Conservation (phyloP, 2,113 vertebrate genomes). For the Cyprinus carpio region DNA sequence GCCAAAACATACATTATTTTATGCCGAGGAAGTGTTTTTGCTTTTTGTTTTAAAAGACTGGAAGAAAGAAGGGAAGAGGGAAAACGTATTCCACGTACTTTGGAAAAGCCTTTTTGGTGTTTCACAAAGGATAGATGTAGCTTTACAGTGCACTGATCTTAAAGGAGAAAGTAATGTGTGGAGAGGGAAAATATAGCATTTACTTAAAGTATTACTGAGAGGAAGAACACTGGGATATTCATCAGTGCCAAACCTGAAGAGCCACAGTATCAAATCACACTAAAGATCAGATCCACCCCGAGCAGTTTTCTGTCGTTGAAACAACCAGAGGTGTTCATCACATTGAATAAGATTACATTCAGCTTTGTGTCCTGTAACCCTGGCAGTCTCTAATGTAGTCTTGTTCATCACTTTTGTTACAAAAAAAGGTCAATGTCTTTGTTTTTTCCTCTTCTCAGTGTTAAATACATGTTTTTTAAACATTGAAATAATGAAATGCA, state of each 20-base stretch:
- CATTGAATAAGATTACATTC: conserved; percentile 39
- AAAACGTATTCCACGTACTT: not conserved
- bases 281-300: not conserved
- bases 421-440: conserved; percentile 72
- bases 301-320: conserved; percentile 64
- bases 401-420: conserved; percentile 73
- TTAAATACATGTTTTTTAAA: conserved; percentile 64
- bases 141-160: not conserved
- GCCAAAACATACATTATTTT: not conserved
- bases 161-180: not conserved
- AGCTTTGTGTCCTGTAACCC: conserved; percentile 47
- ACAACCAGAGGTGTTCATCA: conserved; percentile 60
- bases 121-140: not conserved
- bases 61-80: not conserved
- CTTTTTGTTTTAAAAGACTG: not conserved
- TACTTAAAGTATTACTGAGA: conserved; percentile 24
- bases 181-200: not conserved
- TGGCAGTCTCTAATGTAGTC: conserved; percentile 63
- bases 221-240: not conserved
- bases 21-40: not conserved
- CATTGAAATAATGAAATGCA: conserved; percentile 77
- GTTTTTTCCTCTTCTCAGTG: conserved; percentile 65
- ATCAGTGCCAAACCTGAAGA: not conserved
- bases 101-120: not conserved
- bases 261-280: conserved; percentile 34